Conservation (phyloP, 2,888 invertebrate genomes). For the Ornithoptera priamus region DNA sequence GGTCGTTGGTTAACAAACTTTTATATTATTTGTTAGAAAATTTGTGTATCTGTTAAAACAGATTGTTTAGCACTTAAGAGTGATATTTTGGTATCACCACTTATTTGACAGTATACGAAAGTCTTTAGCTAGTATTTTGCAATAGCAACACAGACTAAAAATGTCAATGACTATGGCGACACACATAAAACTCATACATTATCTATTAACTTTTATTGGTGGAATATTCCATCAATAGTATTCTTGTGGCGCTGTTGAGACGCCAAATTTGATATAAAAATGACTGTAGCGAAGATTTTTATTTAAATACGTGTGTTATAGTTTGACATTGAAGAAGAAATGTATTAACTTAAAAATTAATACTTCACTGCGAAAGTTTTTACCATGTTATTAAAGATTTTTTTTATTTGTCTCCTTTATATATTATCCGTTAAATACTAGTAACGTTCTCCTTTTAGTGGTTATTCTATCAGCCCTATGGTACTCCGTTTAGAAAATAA, state of each 20-base stretch:
- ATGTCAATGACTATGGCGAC: slow-evolving; percentile 13
- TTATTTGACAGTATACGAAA: slow-evolving; percentile 5
- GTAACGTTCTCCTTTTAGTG: too few relatives aligned
- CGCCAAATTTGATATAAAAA: background rate
- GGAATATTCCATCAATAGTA: slow-evolving; percentile 72
- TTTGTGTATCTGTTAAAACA: background rate
- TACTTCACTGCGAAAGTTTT: too few relatives aligned
- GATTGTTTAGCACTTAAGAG: background rate
- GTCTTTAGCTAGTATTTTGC: background rate
- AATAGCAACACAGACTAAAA: slow-evolving; percentile 24
- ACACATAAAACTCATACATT: slow-evolving; percentile 16
- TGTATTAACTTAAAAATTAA: too few relatives aligned
- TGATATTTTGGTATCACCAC: background rate
- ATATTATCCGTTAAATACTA: too few relatives aligned
- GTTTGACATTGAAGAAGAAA: too few relatives aligned
- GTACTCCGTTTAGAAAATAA: background rate
- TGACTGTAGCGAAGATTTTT: background rate
- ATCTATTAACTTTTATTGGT: slow-evolving; percentile 65
- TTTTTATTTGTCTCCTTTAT: too few relatives aligned
- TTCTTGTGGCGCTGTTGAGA: slow-evolving; percentile 51
- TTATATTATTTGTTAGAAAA: background rate
- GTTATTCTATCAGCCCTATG: too few relatives aligned
- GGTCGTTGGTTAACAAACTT: too few relatives aligned
- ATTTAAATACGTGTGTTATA: too few relatives aligned
- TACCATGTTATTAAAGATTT: too few relatives aligned